Evolutionary conservation across 2,888 invertebrate genomes (phyloP).

Genomic region (Orthonevra nobilis): DNA sequence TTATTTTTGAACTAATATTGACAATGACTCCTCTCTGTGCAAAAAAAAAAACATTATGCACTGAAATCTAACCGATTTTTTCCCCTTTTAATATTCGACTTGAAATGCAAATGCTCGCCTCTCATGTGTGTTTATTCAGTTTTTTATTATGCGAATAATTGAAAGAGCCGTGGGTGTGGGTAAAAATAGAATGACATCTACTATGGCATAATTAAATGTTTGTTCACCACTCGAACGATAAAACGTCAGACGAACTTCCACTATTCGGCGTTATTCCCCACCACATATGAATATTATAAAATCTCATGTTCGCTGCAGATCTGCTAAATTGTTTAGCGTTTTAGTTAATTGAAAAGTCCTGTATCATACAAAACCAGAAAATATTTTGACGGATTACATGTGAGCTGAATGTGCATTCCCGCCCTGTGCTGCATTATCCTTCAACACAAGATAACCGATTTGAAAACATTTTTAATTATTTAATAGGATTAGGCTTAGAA

Average conservation of each 20-base stretch:
- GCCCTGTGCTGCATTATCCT: conserved; percentile 1
- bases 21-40: too few relatives aligned
- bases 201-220: conserved; percentile 41
- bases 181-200: too few relatives aligned
- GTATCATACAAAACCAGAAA: conserved; percentile 8
- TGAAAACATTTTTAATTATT: conserved; percentile 46
- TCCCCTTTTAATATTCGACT: too few relatives aligned
- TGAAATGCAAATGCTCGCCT: too few relatives aligned
- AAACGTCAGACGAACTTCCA: not conserved
- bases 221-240: conserved; percentile 11
- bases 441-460: conserved; percentile 54
- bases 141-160: too few relatives aligned
- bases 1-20: too few relatives aligned
- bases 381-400: conserved; percentile 42
- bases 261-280: not conserved
- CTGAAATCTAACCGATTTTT: too few relatives aligned
- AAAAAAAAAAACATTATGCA: too few relatives aligned
- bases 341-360: conserved; percentile 47
- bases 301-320: conserved; percentile 6
- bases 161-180: too few relatives aligned
- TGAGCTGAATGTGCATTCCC: not conserved
- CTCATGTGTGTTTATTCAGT: too few relatives aligned
- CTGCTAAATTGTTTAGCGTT: conserved; percentile 46
- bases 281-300: not conserved
- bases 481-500: conserved; percentile 55